Conservation (phyloP, 2,797 vertebrate species). For the Ctenopoma kingsleyae region DNA sequence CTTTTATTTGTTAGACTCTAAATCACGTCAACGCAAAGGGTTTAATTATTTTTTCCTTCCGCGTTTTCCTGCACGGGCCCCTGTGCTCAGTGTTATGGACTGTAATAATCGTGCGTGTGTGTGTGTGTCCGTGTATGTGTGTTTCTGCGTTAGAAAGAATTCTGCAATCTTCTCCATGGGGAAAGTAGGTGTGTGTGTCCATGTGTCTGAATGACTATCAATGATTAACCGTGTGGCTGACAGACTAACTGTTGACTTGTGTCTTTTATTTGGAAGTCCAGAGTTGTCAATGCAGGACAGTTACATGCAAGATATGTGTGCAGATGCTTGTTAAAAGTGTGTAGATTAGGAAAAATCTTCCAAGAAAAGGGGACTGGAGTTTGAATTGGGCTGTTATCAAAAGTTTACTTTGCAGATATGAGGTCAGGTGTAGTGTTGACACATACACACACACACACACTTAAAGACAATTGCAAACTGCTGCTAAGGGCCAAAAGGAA, state of each 20-base stretch:
- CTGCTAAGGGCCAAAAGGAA: not conserved
- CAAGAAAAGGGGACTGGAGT: not conserved
- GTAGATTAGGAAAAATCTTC: not conserved
- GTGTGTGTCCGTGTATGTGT: conserved; percentile 12
- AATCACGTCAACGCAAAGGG: not conserved
- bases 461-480: not conserved
- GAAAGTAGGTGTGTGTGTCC: conserved; percentile 1
- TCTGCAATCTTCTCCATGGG: conserved; percentile 16
- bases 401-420: conserved; percentile 6
- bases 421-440: conserved; percentile 25
- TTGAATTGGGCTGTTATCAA: not conserved
- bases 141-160: conserved; percentile 7
- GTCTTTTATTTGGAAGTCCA: conserved; percentile 22
- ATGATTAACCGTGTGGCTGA: conserved; percentile 70
- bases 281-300: conserved; percentile 7
- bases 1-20: not conserved
- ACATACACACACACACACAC: not conserved
- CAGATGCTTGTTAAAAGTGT: not conserved
- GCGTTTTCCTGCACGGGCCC: conserved; percentile 7
- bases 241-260: conserved; percentile 25
- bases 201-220: conserved; percentile 44
- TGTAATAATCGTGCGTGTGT: conserved; percentile 13
- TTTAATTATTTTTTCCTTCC: conserved; percentile 6
- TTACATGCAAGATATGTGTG: not conserved
- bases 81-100: conserved; percentile 12